Evolutionary conservation across 2,113 vertebrate genomes (phyloP), one percentile per base, ranked within the genome.

Genomic region (Cnemophilus loriae): DNA sequence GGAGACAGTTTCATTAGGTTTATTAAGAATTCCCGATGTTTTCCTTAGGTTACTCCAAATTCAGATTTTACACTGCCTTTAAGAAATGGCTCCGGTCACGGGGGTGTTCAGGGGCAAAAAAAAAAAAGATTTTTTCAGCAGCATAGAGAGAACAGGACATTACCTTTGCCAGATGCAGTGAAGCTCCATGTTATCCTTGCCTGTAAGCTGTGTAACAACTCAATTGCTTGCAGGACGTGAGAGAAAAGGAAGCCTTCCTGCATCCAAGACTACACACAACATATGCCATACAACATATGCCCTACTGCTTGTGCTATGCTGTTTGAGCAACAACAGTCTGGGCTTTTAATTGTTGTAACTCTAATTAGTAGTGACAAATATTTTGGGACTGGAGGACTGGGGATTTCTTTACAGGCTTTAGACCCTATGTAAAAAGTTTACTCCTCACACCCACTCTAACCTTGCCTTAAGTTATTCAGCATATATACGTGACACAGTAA

Each of bases 331-430:
- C 87, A 96, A 94, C 74, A 95, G 74, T 76, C 74, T 93, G 94
- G 41, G 60, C 19, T 87, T 94, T 69, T 89, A 94, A 71, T 95
- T 94, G 77, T 93, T 2, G 0, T 91, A 79, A 68, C 57, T 69
- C n/a, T 91, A 76, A 94, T 82, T 87, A 96, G 57, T 32, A 73
- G 35, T 68, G 84, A 89, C 74, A 92, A 68, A 76, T 84, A 79
- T 82, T 94, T 94, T 61, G 67, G 91, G 86, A 13, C 53, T 79
- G 44, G 46, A 85, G 63, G 50, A 68, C n/a, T 71, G n/a, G 20
- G 24, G 17, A 70, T 88, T 77, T 90, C 63, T 80, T 77, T 46
- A 26, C 39, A 77, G 64, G 44, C 46, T 86, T 90, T 77, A 90
- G 55, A 88, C 50, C 67, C 42, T 21, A 17, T 79, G 37, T 91